These are phyloP conservation scores for Falco columbarius DNA, from an alignment of 2,797 vertebrate species.

Conservation along the genomic window DNA sequence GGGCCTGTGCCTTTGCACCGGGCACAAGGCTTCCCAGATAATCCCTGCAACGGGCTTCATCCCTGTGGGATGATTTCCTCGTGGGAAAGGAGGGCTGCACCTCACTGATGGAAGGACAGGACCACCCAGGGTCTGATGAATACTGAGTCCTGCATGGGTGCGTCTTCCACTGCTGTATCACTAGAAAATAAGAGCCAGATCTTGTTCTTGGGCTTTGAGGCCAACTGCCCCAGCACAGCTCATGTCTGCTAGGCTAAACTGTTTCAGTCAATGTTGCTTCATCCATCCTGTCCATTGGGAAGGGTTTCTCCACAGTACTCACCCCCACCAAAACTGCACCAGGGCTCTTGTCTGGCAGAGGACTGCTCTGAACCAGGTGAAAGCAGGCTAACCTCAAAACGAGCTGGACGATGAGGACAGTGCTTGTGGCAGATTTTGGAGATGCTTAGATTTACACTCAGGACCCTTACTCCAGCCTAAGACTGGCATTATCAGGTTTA, in stretches of 20 bases:
- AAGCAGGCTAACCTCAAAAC: neutral
- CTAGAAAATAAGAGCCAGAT: neutral
- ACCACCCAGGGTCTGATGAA: neutral
- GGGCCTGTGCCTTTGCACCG: neutral
- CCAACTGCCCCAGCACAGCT: neutral
- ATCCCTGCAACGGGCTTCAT: neutral
- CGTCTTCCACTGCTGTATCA: neutral
- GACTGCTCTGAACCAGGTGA: neutral
- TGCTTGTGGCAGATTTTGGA: rapidly evolving
- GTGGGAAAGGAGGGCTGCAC: neutral
- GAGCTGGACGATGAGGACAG: neutral
- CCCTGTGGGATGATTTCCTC: neutral
- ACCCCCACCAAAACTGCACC: neutral
- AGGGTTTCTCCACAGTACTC: neutral
- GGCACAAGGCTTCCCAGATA: neutral
- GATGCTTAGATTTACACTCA: neutral
- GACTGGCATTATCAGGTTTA: neutral
- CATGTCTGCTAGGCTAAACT: neutral
- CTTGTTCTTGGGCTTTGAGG: neutral
- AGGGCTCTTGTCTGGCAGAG: neutral
- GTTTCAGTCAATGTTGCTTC: neutral
- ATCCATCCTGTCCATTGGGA: neutral
- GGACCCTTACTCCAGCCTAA: neutral
- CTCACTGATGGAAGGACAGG: neutral
- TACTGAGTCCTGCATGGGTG: rapidly evolving